Conservation (phyloP, 2,113 vertebrate genomes). For the Chaetops frenatus region DNA sequence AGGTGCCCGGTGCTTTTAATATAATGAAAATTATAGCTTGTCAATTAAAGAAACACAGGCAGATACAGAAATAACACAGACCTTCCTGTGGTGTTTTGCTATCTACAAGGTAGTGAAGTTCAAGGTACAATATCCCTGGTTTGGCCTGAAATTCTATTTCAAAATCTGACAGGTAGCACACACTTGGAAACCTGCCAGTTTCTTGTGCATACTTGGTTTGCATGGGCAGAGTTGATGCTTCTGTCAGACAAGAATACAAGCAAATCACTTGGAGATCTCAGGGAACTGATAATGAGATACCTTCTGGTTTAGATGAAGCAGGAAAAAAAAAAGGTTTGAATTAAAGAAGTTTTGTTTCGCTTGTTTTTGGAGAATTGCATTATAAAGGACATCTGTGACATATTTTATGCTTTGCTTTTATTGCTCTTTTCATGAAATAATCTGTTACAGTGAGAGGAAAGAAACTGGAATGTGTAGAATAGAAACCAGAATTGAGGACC, state of each 20-base stretch:
- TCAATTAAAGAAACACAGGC: neutral
- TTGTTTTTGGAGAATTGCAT: neutral
- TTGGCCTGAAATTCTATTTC: neutral
- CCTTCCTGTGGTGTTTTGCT: neutral
- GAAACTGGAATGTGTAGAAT: neutral
- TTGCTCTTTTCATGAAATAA: neutral
- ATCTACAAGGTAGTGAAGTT: neutral
- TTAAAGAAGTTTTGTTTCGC: neutral
- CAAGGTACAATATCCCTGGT: neutral
- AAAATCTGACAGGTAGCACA: neutral
- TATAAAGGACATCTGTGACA: neutral
- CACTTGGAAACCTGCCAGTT: neutral
- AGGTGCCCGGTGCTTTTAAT: neutral
- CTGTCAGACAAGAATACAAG: neutral
- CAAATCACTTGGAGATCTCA: neutral
- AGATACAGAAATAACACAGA: neutral
- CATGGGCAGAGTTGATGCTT: neutral
- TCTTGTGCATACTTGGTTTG: neutral
- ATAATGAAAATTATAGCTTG: neutral
- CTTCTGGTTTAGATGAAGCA: neutral
- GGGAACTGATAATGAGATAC: rapidly evolving
- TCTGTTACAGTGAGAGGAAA: neutral
- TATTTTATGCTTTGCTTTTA: neutral
- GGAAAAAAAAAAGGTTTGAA: neutral
- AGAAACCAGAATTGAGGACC: neutral